Base-by-base conservation (phyloP, 2,113 vertebrate species). In the Triplophysa tibetana region DNA sequence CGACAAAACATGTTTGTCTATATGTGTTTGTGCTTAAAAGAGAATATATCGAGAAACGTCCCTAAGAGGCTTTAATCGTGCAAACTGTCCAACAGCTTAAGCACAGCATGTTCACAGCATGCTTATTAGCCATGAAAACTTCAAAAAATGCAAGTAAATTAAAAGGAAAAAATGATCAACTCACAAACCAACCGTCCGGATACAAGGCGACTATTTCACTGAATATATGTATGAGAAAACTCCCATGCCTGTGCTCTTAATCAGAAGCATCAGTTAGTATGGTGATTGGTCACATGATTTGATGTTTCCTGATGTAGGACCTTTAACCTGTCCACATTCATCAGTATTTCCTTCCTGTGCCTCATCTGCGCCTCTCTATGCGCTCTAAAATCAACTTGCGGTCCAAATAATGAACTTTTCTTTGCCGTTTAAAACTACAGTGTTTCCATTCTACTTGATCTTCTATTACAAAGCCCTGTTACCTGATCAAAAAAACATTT, bases 291-390 rank as follows among this genome's bases (percentile, higher is more conserved):
- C 70, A 60, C 29, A 61, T 74, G 70, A 74, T 61, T 74, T 60
- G 70, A 74, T 74, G 70, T 43, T 74, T 73, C 70, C 70, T 73
- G 70, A 73, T 56, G 29, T 11, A 43, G 10, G 33, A 78, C 65
- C 65, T 74, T 61, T 74, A 74, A 74, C 70, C 70, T 73, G 70
- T 73, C 54, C 78, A 64, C 68, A 72, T 61, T 33, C 60, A 79
- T 48, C 21, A 43, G 48, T 16, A 80, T 26, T 73, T 41, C 61
- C 70, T 65, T 52, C 70, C 63, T 41, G 19, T 23, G 9, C 65
- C 41, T 48, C 24, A 56, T 65, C 61, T 77, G 63, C 43, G 43
- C 10, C 68, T 26, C 60, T 69, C 66, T 45, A 29, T 16, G 43
- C 16, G 19, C 54, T 10, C 19, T 10, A 2, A 56, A 60, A 74